Percentiles rank a stretch among this genome's conserved stretches.
Conservation (phyloP, 2,113 vertebrate genomes). For the Pao palembangensis region DNA sequence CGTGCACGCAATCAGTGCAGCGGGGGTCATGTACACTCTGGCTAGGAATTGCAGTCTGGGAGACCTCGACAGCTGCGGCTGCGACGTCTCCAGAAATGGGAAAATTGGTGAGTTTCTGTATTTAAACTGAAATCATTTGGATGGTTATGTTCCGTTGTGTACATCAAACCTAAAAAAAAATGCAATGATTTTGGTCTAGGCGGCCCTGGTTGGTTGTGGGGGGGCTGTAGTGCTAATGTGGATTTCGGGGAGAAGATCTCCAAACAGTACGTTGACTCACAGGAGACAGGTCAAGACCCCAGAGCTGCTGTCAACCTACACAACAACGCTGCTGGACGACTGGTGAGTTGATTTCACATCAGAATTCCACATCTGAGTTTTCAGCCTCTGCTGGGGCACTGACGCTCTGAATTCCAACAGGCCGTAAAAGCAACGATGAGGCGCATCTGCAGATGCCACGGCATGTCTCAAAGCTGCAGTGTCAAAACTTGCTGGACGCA, state of each 20-base stretch:
- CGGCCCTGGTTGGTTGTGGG: constrained; percentile 94
- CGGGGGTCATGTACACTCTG: constrained; percentile 91
- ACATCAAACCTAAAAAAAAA: neutral
- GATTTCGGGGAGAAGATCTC: constrained; percentile 95
- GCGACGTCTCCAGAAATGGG: constrained; percentile 88
- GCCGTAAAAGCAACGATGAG: constrained; percentile 89
- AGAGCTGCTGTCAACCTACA: constrained; percentile 92
- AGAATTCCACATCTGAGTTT: neutral
- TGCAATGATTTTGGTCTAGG: constrained; percentile 66
- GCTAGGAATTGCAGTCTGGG: constrained; percentile 96
- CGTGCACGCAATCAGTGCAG: constrained; percentile 92
- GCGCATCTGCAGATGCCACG: constrained; percentile 91
- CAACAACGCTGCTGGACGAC: constrained; percentile 91
- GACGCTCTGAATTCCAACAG: constrained; percentile 53
- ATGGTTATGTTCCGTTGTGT: neutral
- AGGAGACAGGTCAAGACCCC: constrained; percentile 91
- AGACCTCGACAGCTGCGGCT: constrained; percentile 92
- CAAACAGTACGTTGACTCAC: constrained; percentile 89
- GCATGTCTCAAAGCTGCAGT: constrained; percentile 95
- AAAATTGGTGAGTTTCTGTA: constrained; percentile 75
- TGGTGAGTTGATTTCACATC: constrained; percentile 68
- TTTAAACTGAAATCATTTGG: neutral
- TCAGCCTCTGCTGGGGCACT: neutral
- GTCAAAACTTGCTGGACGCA: constrained; percentile 96
- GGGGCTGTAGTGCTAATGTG: constrained; percentile 93